These are phyloP conservation scores for Leptobrachium leishanense DNA, from an alignment of 2,113 vertebrate genomes.

Conservation along the genomic window DNA sequence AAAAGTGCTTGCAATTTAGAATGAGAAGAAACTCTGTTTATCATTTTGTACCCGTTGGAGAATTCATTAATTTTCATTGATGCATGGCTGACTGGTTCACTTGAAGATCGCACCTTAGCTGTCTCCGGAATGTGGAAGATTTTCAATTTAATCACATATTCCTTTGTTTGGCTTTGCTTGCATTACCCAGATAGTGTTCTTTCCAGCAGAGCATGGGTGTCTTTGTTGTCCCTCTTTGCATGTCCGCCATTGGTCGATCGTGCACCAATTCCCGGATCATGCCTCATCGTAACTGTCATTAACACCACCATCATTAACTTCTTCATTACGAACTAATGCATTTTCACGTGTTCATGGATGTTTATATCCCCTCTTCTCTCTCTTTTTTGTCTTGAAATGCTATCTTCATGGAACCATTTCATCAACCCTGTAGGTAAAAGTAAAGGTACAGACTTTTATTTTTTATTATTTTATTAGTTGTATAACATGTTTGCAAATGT, in stretches of 20 bases:
- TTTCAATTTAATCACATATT: constrained; percentile 55
- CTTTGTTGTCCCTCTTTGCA: constrained; percentile 62
- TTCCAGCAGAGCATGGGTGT: constrained; percentile 67
- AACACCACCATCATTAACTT: neutral
- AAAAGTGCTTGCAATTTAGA: constrained; percentile 50
- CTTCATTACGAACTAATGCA: constrained; percentile 47
- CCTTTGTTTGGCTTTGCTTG: constrained; percentile 46
- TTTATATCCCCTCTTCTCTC: constrained; percentile 81
- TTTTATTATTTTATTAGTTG: constrained; percentile 55
- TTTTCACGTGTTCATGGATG: constrained; percentile 75
- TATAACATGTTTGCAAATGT: constrained; percentile 64
- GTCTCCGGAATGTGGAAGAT: constrained; percentile 68
- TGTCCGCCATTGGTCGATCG: constrained; percentile 57
- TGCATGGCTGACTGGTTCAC: constrained; percentile 72
- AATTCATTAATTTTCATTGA: constrained; percentile 62
- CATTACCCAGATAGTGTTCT: constrained; percentile 53
- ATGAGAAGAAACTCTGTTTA: constrained; percentile 55
- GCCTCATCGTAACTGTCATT: neutral
- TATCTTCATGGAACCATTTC: constrained; percentile 98
- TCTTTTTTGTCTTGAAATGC: constrained; percentile 83
- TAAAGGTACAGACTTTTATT: constrained; percentile 89
- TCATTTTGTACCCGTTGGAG: constrained; percentile 47
- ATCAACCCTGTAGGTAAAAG: constrained; percentile 98
- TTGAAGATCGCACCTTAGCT: constrained; percentile 64
- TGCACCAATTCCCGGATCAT: constrained; percentile 40